A percentile compares a stretch with the other conserved stretches of the same genome.
Evolutionary conservation across 2,797 vertebrate genomes (phyloP).

Genomic region (Pseudochromis fuscus): DNA sequence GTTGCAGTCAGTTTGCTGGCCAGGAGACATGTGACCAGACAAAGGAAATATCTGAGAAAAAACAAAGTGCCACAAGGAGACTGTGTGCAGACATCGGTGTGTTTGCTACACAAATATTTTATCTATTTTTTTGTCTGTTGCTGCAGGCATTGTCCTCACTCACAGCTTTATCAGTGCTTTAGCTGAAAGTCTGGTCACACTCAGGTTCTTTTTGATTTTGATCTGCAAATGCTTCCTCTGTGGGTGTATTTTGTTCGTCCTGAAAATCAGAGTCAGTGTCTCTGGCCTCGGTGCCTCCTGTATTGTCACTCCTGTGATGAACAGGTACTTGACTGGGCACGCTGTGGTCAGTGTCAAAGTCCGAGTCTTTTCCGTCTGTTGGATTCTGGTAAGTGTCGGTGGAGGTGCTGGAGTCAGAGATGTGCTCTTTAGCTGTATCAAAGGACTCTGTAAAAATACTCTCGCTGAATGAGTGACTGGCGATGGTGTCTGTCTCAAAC

Average conservation of each 20-base stretch:
- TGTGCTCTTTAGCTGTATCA: conserved; percentile 75
- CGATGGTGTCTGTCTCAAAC: conserved; percentile 42
- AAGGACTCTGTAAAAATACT: conserved; percentile 70
- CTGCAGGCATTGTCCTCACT: not conserved
- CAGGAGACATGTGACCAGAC: conserved; percentile 29
- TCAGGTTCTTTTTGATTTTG: conserved; percentile 5
- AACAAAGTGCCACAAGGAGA: conserved; percentile 27
- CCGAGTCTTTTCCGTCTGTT: conserved; percentile 13
- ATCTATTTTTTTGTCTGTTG: not conserved
- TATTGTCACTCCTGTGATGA: conserved; percentile 23
- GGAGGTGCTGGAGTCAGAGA: conserved; percentile 76
- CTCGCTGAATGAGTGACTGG: conserved; percentile 67
- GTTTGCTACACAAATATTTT: conserved; percentile 6
- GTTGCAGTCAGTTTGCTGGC: conserved; percentile 39
- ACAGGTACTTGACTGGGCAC: conserved; percentile 23
- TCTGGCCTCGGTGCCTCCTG: not conserved
- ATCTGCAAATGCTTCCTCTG: conserved; percentile 20
- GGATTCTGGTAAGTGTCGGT: conserved; percentile 61
- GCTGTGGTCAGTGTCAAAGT: conserved; percentile 42
- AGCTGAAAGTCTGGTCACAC: conserved; percentile 14
- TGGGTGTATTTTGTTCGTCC: conserved; percentile 33
- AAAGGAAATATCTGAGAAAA: conserved; percentile 49
- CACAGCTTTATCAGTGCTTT: conserved; percentile 13
- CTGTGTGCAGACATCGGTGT: conserved; percentile 18
- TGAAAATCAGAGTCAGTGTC: conserved; percentile 41